Evolutionary conservation across 2,888 invertebrate genomes (phyloP).

Genomic region (Myopa testacea): DNA sequence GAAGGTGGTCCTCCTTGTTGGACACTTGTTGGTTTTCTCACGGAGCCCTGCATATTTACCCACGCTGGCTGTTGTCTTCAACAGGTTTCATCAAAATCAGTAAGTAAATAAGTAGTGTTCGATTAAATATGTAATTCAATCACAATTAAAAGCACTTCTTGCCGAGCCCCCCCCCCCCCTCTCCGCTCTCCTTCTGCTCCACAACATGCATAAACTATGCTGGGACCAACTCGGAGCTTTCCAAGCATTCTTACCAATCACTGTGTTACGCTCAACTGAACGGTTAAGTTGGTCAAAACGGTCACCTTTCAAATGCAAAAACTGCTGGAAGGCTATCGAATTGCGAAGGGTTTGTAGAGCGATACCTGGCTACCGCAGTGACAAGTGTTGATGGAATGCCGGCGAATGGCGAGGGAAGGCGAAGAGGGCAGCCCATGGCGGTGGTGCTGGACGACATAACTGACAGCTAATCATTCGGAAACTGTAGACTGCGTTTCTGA

Average conservation of each 20-base stretch:
- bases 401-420: neutral
- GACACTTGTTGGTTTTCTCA: constrained; percentile 15
- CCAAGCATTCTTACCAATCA: constrained; percentile 32
- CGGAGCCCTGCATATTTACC: neutral
- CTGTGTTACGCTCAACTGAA: constrained; percentile 65
- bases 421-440: neutral
- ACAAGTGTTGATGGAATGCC: constrained; percentile 21
- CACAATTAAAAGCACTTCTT: constrained; percentile 23
- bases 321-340: neutral
- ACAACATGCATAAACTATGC: too few relatives aligned
- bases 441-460: constrained; percentile 19
- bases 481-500: neutral
- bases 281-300: constrained; percentile 65
- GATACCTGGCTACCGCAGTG: neutral
- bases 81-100: constrained; percentile 18
- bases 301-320: constrained; percentile 30
- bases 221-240: too few relatives aligned
- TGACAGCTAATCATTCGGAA: constrained; percentile 31
- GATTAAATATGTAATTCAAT: constrained; percentile 34
- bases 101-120: constrained; percentile 6
- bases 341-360: constrained; percentile 14
- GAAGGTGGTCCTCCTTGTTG: constrained; percentile 18
- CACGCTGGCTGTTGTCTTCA: neutral
- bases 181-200: neutral
- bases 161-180: neutral